These are phyloP conservation scores for Lypha dubia DNA, from an alignment of 2,888 invertebrate genomes.

Conservation along the genomic window DNA sequence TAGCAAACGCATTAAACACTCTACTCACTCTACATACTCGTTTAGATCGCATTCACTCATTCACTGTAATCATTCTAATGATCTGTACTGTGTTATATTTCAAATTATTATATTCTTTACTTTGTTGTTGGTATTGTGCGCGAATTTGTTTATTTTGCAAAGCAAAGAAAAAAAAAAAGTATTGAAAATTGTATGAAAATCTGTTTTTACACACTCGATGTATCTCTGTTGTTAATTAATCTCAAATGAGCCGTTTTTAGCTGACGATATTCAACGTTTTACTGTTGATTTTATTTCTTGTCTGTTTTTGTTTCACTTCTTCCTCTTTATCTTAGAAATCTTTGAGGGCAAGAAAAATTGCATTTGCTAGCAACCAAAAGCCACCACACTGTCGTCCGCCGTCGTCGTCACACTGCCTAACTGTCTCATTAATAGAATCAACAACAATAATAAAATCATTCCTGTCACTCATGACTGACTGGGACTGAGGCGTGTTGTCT, in stretches of 20 bases:
- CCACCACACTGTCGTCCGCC: neutral
- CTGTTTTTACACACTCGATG: constrained; percentile 59
- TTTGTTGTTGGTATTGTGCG: constrained; percentile 52
- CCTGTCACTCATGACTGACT: neutral
- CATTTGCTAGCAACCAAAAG: neutral
- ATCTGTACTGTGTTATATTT: constrained; percentile 62
- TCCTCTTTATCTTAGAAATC: constrained; percentile 44
- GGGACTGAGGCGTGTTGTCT: constrained; percentile 46
- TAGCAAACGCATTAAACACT: constrained; percentile 1
- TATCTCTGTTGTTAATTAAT: constrained; percentile 70
- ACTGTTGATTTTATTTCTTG: constrained; percentile 33
- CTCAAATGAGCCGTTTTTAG: constrained; percentile 71
- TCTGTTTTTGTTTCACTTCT: constrained; percentile 11
- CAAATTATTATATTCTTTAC: constrained; percentile 64
- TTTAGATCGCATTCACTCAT: neutral
- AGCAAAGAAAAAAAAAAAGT: constrained; percentile 14
- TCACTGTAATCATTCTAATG: constrained; percentile 57
- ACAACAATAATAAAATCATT: neutral
- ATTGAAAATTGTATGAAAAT: constrained; percentile 17
- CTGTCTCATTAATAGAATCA: neutral
- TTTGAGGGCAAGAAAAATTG: constrained; percentile 16
- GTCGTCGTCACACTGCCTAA: neutral
- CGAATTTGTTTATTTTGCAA: constrained; percentile 61
- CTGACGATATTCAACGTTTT: constrained; percentile 51
- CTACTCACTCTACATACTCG: constrained; percentile 2